Base-by-base conservation (phyloP, 2,888 invertebrate species). In the Cantharis lateralis region DNA sequence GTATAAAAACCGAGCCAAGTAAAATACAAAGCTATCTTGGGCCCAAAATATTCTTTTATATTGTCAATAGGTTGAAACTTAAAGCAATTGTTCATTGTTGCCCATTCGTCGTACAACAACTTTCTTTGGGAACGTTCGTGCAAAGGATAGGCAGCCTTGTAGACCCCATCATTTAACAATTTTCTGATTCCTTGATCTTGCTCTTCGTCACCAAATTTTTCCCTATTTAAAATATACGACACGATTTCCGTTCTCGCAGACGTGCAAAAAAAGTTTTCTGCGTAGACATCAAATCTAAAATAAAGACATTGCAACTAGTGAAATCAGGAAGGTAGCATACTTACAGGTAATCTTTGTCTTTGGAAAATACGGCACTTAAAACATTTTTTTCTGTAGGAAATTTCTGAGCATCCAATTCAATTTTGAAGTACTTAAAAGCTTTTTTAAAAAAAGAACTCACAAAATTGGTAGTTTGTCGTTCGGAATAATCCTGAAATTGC, bases 1-100 rank as follows among this genome's bases (percentile, higher is more conserved):
- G 95, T 95, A 86, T 96, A 96, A 88, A 95, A 96, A 61, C 95
- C 95, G 68, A 95, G 89, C 95, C 95, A 96, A 13, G 95, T 93
- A 88, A 95, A 96, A 87, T 96, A 95, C 75, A 96, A 89, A 0
- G 93, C 95, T 81, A 95, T 91, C 88, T 93, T 94, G 2, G 93
- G 92, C 68, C 94, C 94, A 86, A 94, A 94, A 87, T 95, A 94
- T 83, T 94, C 93, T 89, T 93, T 93, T 77, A 95, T 92, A 80
- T 92, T 91, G 86, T 95, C 94, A 76, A 95, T 87, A 1, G 95
- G 95, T 85, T 95, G 95, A 77, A 90, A 91, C 87, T 94, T 93
- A 81, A 92, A 90, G 89, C 93, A 93, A 86, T 93, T 93, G 69
- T 88, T 89, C 76, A 93, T 88, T 70, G 91, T 90, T 1, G 93